A percentile compares a stretch with the other conserved stretches of the same genome.
phyloP scores from a whole-genome alignment of 2,888 invertebrate genomes.

The Loripinus fragilis region DNA sequence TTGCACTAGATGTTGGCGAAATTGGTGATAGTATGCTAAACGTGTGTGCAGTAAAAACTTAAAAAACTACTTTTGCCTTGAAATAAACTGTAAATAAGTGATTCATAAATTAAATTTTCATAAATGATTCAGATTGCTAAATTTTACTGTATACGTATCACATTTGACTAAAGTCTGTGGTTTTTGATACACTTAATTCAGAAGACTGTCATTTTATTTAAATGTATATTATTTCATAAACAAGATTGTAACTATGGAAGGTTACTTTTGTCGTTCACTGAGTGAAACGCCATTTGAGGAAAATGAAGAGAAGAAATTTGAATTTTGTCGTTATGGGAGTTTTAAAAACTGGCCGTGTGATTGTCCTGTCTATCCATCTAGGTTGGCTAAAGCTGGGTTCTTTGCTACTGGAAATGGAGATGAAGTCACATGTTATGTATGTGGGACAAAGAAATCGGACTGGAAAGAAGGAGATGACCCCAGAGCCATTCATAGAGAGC shows the following conservation, averaged over 20 bases:
- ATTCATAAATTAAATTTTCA: too few relatives aligned
- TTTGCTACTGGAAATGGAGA: conserved; percentile 91
- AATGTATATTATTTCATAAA: not conserved
- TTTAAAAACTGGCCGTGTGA: conserved; percentile 88
- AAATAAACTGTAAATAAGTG: too few relatives aligned
- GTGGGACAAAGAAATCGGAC: conserved; percentile 94
- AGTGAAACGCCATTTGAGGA: conserved; percentile 38
- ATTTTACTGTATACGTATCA: too few relatives aligned
- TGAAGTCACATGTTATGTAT: conserved; percentile 95
- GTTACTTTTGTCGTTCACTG: conserved; percentile 39
- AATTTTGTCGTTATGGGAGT: conserved; percentile 55
- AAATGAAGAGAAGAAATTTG: conserved; percentile 57
- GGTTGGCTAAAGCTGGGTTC: conserved; percentile 94
- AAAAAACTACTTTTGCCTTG: too few relatives aligned
- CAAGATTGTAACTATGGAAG: conserved; percentile 33
- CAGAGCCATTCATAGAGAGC: conserved; percentile 89
- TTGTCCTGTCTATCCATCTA: conserved; percentile 39
- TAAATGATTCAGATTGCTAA: too few relatives aligned
- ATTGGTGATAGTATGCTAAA: not conserved
- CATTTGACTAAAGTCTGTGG: too few relatives aligned
- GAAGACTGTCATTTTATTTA: not conserved
- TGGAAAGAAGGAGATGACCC: conserved; percentile 95
- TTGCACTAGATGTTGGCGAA: conserved; percentile 16
- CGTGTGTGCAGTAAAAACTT: not conserved
- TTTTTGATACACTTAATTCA: too few relatives aligned